Conservation (phyloP, 1,140 invertebrate genomes). For the Megalonaias nervosa region DNA sequence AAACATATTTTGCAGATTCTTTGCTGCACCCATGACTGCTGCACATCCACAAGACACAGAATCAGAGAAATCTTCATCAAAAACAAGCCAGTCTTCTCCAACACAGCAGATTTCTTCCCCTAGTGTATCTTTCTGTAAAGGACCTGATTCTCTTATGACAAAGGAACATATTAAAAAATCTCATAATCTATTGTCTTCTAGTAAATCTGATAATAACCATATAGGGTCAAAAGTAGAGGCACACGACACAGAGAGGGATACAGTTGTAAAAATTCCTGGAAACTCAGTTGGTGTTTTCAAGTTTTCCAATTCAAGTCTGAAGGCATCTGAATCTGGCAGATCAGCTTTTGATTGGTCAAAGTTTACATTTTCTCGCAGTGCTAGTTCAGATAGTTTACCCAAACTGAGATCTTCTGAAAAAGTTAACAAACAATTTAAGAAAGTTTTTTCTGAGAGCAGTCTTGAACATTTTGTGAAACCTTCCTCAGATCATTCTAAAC, state of each 20-base stretch:
- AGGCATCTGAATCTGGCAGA: slow-evolving; percentile 5
- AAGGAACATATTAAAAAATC: no score
- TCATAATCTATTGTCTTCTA: no score
- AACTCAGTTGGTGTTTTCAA: not conserved
- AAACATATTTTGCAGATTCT: slow-evolving; percentile 3
- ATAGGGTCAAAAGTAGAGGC: no score
- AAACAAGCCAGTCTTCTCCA: slow-evolving; percentile 12
- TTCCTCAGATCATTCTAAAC: slow-evolving; percentile 3
- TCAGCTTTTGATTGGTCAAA: slow-evolving; percentile 50
- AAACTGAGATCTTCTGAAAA: slow-evolving; percentile 9
- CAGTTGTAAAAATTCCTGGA: not conserved
- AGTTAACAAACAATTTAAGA: slow-evolving; percentile 34
- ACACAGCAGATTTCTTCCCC: slow-evolving; percentile 4
- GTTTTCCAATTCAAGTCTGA: not conserved
- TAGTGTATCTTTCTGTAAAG: no score
- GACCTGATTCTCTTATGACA: no score
- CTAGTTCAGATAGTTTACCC: slow-evolving; percentile 9
- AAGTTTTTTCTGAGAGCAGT: slow-evolving; percentile 37
- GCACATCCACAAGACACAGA: not conserved
- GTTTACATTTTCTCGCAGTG: slow-evolving; percentile 43
- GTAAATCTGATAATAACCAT: no score
- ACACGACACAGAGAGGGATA: not conserved
- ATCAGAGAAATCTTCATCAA: not conserved
- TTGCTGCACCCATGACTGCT: not conserved
- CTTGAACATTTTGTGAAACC: slow-evolving; percentile 16